Base-by-base conservation (phyloP, 2,797 vertebrate genomes). In the Helarctos malayanus region DNA sequence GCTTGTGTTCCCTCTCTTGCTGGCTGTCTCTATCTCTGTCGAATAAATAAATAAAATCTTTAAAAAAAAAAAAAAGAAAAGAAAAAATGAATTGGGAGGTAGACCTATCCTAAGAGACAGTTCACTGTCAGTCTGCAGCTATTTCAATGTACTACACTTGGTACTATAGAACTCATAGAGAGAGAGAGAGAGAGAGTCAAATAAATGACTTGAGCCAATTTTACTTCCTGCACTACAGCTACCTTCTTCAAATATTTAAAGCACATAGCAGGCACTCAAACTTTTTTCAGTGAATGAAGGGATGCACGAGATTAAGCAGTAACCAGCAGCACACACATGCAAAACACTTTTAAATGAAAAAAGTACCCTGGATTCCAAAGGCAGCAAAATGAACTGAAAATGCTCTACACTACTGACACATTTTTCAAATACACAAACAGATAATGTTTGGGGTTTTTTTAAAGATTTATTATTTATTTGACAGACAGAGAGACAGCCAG, bases 191-290 rank as follows among this genome's bases (percentile, higher is more conserved):
- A 38, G 38, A 38, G 38, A 38, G 41, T 73, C 76, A 94, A 95
- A 91, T 57, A 92, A 87, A 84, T 54, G 16, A 88, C 73, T 89
- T 81, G 32, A 45, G 71, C 13, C 45, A 82, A 92, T 82, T 94
- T 95, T 81, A 80, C 47, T 96, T 95, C 63, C 57, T 90, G 10
- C 68, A 88, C 56, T 65, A 73, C 5, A 80, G 21, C 27, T 76
- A 94, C n/a, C 89, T 94, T 85, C 52, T 41, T 84, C 9, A 90
- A 90, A 91, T 82, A 97, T 61, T 85, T 73, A 94, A 95, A 93
- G 78, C 38, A 76, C 32, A 95, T 1, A 71, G 57, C 56, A 82
- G 35, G 16, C 75, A 94, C 49, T 86, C 71, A 89, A 85, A 87
- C 73, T 35, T 92, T 95, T 79, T 94, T 83, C 68, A 94, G 45